Conservation (phyloP, 2,113 vertebrate genomes). For the Beaufortia kweichowensis region DNA sequence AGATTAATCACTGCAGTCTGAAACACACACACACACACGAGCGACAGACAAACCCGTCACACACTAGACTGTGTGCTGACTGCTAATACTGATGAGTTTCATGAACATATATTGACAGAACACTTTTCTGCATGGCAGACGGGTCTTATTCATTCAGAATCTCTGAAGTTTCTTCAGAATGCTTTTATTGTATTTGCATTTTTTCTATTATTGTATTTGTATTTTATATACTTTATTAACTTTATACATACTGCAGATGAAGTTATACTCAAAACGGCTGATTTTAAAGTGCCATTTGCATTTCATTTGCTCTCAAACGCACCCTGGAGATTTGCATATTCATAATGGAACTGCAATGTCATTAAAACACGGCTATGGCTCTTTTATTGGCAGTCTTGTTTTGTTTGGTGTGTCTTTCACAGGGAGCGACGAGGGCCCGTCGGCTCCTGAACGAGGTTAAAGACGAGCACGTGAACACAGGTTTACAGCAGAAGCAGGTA, state of each 20-base stretch:
- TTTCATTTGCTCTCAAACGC: constrained; percentile 55
- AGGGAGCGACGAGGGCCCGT: neutral
- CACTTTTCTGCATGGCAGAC: neutral
- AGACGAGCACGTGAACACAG: constrained; percentile 3
- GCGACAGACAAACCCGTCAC: constrained; percentile 26
- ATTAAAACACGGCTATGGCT: constrained; percentile 47
- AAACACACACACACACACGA: constrained; percentile 29
- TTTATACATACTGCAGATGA: constrained; percentile 10
- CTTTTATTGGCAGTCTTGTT: constrained; percentile 39
- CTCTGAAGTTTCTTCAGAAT: no score
- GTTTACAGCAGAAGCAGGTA: constrained; percentile 18
- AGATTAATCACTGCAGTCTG: constrained; percentile 58
- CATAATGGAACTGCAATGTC: constrained; percentile 51
- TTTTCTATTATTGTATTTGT: neutral
- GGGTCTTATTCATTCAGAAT: neutral
- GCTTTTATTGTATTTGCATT: no score
- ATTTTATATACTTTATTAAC: neutral
- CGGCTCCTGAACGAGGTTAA: constrained; percentile 36
- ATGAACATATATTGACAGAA: constrained; percentile 16
- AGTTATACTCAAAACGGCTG: constrained; percentile 30
- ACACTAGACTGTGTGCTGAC: neutral
- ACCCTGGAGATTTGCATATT: constrained; percentile 51
- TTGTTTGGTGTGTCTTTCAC: constrained; percentile 28
- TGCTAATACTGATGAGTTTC: constrained; percentile 15
- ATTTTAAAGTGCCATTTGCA: constrained; percentile 53